Base-by-base conservation (phyloP, 2,888 invertebrate genomes). In the Chymomyza fuscimana region DNA sequence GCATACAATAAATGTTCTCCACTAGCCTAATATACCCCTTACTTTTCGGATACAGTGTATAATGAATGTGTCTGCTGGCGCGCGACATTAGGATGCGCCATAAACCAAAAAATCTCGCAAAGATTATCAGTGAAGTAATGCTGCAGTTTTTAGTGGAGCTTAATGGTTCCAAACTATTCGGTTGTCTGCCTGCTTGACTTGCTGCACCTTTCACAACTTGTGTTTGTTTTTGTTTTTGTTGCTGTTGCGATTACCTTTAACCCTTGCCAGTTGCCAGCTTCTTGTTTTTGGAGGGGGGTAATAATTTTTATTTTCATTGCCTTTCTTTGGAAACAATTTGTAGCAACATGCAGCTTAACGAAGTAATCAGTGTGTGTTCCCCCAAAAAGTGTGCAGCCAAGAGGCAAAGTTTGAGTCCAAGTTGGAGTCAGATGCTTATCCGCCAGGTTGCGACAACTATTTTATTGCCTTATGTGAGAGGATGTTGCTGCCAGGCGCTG, bases 321-420 rank as follows among this genome's bases (percentile, higher is more conserved):
- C 81, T 86, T 87, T 84, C 82, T 84, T 86, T 87, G 79, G 82
- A 84, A 87, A 86, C 85, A 87, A 88, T 85, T 85, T 85, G 85
- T 88, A 82, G 68, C 86, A 81, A 87, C 86, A 84, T 82, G 82
- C 79, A 84, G 77, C 85, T 78, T 87, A 88, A 85, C 88, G 76
- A 85, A 87, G 82, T 85, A 81, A 85, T 85, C 86, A 87, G 75
- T 69, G 64, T 69, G 59, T 67, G 56, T 61, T 66, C 64, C 66
- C 63, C 69, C 61, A 65, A 63, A 64, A 67, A 62, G 50, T 63
- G 72, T 70, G 76, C 65, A 63, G 51, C 46, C 59, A 6, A 32
- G 19, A 46, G 61, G 32, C 32, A 15, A 40, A 69, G 54, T 54
- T 22, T 19, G 54, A 54, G 54, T 54, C 72, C 67, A 63, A 70